Base-by-base conservation (phyloP, 2,888 invertebrate genomes). In the Allophyes oxyacanthae region DNA sequence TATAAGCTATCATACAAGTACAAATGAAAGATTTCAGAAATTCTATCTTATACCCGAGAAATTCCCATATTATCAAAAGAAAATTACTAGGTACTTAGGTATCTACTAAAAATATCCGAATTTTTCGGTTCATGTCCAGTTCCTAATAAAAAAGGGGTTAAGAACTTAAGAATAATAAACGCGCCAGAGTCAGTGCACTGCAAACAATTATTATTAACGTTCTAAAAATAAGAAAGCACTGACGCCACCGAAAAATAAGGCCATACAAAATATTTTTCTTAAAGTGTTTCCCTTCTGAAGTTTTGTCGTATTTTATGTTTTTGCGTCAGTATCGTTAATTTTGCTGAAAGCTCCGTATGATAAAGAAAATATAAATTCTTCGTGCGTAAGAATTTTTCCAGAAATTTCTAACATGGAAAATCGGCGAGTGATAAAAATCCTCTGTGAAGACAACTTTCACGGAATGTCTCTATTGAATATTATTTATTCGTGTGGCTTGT, bases 141-240 rank as follows among this genome's bases (percentile, higher is more conserved):
- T 32, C 14, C 46, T 64, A 50, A 45, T 54, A 56, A 54, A 61
- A n/a, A n/a, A n/a, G n/a, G n/a, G n/a, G n/a, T n/a, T n/a, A 67
- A 37, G 13, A 36, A 40, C 46, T 11, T 42, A 46, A 55, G 26
- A 55, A 52, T 44, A 41, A 53, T 42, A 62, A 54, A 54, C 26
- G 41, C 45, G 49, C 45, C 59, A 44, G 45, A 63, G 75, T 59
- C 72, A 62, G 63, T 68, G 65, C 54, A 68, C 64, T 55, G 66
- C 60, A 63, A 69, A 77, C 66, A 73, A 72, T 62, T 70, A 73
- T 75, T 68, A 73, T 61, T 71, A 71, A 69, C 62, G 20, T 37
- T 64, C 60, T 64, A 41, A 62, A 75, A 74, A 71, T 66, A 75
- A 59, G 51, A 45, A 71, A 34, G 25, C 52, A 44, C 57, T 71